A percentile compares a stretch with the other conserved stretches of the same genome.
Evolutionary conservation across 2,888 invertebrate genomes (phyloP).

Genomic region (Pandemis heparana): DNA sequence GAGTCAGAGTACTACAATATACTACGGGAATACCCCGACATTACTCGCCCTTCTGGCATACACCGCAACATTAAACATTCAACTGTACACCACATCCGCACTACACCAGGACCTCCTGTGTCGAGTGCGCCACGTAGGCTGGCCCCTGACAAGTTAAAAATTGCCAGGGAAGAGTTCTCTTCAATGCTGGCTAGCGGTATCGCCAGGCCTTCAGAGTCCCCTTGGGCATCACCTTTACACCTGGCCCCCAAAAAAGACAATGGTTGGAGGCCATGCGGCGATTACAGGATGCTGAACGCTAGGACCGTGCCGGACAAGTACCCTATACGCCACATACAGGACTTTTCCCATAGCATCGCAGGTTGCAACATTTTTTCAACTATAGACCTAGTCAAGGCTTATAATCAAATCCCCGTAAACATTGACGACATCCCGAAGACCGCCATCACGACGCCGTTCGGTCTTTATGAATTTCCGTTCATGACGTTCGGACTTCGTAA

Average conservation of each 20-base stretch:
- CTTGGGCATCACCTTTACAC: slow-evolving; percentile 48
- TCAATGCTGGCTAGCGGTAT: slow-evolving; percentile 42
- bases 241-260: slow-evolving; percentile 52
- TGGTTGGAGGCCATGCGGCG: slow-evolving; percentile 55
- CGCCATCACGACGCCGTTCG: too few relatives aligned
- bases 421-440: too few relatives aligned
- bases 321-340: slow-evolving; percentile 57
- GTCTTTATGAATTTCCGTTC: too few relatives aligned
- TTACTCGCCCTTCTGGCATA: slow-evolving; percentile 7
- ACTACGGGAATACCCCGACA: slow-evolving; percentile 9
- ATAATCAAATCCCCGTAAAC: slow-evolving; percentile 41
- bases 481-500: too few relatives aligned
- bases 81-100: slow-evolving; percentile 3
- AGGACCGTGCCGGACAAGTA: slow-evolving; percentile 53
- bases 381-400: slow-evolving; percentile 58
- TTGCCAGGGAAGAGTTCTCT: slow-evolving; percentile 46
- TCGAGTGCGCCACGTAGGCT: slow-evolving; percentile 4
- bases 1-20: not conserved
- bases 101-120: slow-evolving; percentile 7
- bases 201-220: not conserved
- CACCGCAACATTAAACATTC: not conserved
- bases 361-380: slow-evolving; percentile 53
- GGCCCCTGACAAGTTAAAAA: slow-evolving; percentile 8
- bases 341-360: slow-evolving; percentile 52
- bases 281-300: slow-evolving; percentile 50